phyloP scores from a whole-genome alignment of 2,888 invertebrate genomes.

The Dryobotodes eremita region DNA sequence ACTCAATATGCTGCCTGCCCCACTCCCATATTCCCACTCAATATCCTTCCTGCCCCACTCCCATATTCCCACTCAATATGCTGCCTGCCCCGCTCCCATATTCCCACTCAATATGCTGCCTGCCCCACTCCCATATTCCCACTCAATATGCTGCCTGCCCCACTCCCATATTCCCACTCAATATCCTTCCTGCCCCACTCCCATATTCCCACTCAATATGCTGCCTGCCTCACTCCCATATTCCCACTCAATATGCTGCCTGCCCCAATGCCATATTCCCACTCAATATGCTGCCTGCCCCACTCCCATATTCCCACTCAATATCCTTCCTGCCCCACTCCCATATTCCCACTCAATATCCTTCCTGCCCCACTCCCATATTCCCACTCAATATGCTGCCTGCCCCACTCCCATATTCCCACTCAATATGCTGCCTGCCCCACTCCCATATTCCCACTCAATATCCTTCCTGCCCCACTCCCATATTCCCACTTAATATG shows the following conservation, averaged over 20 bases:
- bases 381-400: not conserved
- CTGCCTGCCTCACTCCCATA: slow-evolving; percentile 29
- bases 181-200: slow-evolving; percentile 30
- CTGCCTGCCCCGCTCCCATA: slow-evolving; percentile 29
- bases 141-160: slow-evolving; percentile 5
- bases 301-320: slow-evolving; percentile 23
- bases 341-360: not conserved
- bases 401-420: not conserved
- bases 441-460: slow-evolving; percentile 22
- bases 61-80: not conserved
- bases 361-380: slow-evolving; percentile 30
- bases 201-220: not conserved
- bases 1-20: slow-evolving; percentile 5
- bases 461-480: no score
- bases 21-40: slow-evolving; percentile 23
- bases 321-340: slow-evolving; percentile 30
- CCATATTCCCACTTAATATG: not conserved
- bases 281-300: slow-evolving; percentile 5
- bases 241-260: not conserved
- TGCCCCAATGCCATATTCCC: not conserved
- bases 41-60: slow-evolving; percentile 30
- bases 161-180: slow-evolving; percentile 23
- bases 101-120: not conserved
- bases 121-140: not conserved
- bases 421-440: slow-evolving; percentile 5